Base-by-base conservation (phyloP, 2,888 invertebrate species). In the Melieria crassipennis region DNA sequence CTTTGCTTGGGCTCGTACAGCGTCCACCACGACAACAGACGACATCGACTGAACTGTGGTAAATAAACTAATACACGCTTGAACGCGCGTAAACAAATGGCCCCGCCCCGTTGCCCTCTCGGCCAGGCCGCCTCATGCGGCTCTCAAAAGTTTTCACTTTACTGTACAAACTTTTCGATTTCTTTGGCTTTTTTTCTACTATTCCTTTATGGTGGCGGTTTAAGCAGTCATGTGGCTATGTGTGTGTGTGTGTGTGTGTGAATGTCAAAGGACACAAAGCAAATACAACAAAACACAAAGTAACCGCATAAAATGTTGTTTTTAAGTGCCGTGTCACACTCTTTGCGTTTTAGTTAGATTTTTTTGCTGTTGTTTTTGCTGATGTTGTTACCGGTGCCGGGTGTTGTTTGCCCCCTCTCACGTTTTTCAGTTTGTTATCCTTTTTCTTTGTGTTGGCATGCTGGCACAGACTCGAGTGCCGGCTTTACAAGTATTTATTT, bases 41-140 rank as follows among this genome's bases (percentile, higher is more conserved):
- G 30, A 30, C 30, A 30, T 30, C 30, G 30, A 43, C 50, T 60
- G 43, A 60, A 67, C 58, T 57, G 48, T 45, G 67, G 74, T 76
- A 78, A 77, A 78, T 76, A 78, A 78, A 77, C 76, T 74, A 76
- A 75, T 73, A 30, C 30, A 74, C 72, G 78, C 75, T 77, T 73
- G 73, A 74, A 72, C 72, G 74, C 76, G 69, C 76, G 71, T 46
- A 56, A 69, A 69, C 55, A 69, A 62, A 69, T 16, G 43, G 0
- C 3, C 30, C 30, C 30, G 30, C 30, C 30, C 30, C 30, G 30
- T 30, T 2, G 1, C 30, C 30, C 3, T 2, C 30, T 30, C 30
- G 30, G 3, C 30, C 30, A 30, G 30, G 30, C 0, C 30, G 2
- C 30, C 2, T 30, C 30, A 30, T 3, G 30, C 3, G 1, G 30